Percentiles rank a stretch among this genome's conserved stretches.
Evolutionary conservation across 2,888 invertebrate species (phyloP).

Genomic region (Himalopsyche anomala): DNA sequence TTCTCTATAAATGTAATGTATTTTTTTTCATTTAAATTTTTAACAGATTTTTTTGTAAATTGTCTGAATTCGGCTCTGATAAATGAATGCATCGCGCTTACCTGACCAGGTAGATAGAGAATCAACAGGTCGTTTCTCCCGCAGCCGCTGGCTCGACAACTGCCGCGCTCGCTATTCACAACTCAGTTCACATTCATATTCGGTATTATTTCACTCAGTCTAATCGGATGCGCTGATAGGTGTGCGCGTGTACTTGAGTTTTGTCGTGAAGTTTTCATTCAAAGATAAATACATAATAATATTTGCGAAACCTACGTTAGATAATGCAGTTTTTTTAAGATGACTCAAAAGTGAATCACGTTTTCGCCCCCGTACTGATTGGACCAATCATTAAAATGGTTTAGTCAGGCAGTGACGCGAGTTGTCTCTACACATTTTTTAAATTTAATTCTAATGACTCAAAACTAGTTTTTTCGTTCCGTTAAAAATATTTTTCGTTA

Average conservation of each 20-base stretch:
- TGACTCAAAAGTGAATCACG: slow-evolving; percentile 41
- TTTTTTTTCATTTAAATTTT: no score
- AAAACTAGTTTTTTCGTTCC: background rate
- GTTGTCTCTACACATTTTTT: background rate
- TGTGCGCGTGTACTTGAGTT: background rate
- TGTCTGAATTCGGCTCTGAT: slow-evolving; percentile 5
- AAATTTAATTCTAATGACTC: background rate
- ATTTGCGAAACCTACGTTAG: slow-evolving; percentile 4
- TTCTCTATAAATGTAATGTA: no score
- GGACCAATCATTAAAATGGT: slow-evolving; percentile 22
- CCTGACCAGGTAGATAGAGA: slow-evolving; percentile 45
- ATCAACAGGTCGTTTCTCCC: slow-evolving; percentile 48
- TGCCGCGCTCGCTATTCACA: slow-evolving; percentile 41
- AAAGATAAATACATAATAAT: background rate
- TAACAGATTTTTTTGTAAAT: background rate
- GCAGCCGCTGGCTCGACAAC: slow-evolving; percentile 33
- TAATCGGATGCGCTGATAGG: background rate
- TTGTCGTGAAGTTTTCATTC: slow-evolving; percentile 12
- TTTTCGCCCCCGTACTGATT: background rate
- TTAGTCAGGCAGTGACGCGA: slow-evolving; percentile 24
- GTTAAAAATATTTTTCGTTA: slow-evolving; percentile 7
- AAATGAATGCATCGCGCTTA: slow-evolving; percentile 37
- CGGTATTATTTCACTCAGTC: slow-evolving; percentile 15
- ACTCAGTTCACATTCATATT: slow-evolving; percentile 2
- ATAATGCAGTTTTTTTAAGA: slow-evolving; percentile 29